A percentile compares a stretch with the other conserved stretches of the same genome.
Conservation (phyloP, 1,140 invertebrate species). For the Hypsibius dujardini region DNA sequence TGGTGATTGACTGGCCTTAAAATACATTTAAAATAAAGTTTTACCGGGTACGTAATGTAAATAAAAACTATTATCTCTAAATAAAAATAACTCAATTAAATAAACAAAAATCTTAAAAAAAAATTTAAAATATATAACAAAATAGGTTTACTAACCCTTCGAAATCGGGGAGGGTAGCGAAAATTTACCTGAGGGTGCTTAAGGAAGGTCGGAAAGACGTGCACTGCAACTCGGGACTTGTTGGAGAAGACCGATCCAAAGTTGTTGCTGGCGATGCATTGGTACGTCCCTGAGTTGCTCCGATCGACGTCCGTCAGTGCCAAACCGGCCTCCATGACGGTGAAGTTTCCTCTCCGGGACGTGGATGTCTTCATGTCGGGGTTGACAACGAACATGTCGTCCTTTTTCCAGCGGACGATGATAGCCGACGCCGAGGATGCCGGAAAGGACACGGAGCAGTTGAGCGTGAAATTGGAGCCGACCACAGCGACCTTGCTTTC, state of each 20-base stretch:
- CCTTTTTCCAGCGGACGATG: slow-evolving; percentile 11
- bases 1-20: too few relatives aligned
- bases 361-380: not conserved
- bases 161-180: too few relatives aligned
- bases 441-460: not conserved
- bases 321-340: not conserved
- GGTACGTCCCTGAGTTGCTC: not conserved
- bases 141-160: too few relatives aligned
- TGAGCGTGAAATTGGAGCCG: not conserved
- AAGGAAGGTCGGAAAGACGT: not conserved
- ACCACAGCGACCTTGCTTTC: not conserved
- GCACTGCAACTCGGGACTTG: not conserved
- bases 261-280: slow-evolving; percentile 6
- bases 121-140: too few relatives aligned
- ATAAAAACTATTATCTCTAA: too few relatives aligned
- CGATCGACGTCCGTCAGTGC: not conserved
- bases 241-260: not conserved
- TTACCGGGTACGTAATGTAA: too few relatives aligned
- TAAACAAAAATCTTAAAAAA: too few relatives aligned
- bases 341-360: not conserved
- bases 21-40: too few relatives aligned
- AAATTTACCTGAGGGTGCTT: too few relatives aligned
- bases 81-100: too few relatives aligned
- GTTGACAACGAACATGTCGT: not conserved
- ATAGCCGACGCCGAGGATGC: not conserved